A percentile compares a stretch with the other conserved stretches of the same genome.
These are phyloP conservation scores for Apus apus DNA, from an alignment of 2,113 vertebrate genomes.

Conservation along the genomic window DNA sequence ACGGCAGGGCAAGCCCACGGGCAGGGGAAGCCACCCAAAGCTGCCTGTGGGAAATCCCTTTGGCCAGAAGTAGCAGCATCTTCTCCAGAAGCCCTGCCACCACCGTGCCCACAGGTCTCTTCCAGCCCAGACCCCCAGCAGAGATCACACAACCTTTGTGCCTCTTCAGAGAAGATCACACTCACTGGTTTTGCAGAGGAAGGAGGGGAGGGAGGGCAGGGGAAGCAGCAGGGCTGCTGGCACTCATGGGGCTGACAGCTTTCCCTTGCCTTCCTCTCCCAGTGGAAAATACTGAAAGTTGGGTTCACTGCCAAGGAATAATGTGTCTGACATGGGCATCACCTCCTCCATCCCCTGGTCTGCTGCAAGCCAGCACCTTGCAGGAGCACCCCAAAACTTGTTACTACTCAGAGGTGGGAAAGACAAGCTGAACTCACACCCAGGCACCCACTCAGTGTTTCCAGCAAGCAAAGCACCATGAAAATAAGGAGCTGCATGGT, in stretches of 20 bases:
- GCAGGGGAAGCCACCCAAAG: background rate
- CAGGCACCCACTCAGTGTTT: background rate
- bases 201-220: background rate
- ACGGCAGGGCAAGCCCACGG: rapidly evolving
- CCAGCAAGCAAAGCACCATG: background rate
- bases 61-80: background rate
- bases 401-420: background rate
- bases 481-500: background rate
- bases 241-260: background rate
- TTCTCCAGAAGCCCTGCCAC: background rate
- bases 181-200: background rate
- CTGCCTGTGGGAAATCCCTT: background rate
- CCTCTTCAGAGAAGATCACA: background rate
- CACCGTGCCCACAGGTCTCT: background rate
- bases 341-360: rapidly evolving
- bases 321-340: background rate
- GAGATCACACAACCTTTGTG: background rate
- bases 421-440: background rate
- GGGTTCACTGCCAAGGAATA: background rate
- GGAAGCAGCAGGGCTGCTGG: background rate
- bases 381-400: background rate
- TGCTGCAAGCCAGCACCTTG: background rate
- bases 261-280: background rate
- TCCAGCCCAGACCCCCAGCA: background rate
- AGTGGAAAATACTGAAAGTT: background rate